These are phyloP conservation scores for Neocrepidodera transversa DNA, from an alignment of 2,888 invertebrate genomes.

Conservation along the genomic window DNA sequence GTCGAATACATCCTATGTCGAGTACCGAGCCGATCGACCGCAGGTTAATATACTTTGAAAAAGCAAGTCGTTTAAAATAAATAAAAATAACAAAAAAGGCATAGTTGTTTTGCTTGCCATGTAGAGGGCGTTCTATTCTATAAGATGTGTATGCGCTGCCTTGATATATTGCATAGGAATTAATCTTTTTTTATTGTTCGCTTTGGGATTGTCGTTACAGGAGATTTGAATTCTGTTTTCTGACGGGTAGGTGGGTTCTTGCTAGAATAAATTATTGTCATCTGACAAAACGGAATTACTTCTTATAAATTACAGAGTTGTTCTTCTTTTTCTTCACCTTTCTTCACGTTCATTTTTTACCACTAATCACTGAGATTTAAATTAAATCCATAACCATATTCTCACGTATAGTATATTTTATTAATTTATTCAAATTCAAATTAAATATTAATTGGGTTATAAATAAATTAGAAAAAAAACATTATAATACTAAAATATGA, in stretches of 20 bases:
- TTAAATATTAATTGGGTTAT: too few relatives aligned
- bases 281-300: slow-evolving; percentile 24
- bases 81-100: slow-evolving; percentile 53
- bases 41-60: slow-evolving; percentile 62
- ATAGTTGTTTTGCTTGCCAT: slow-evolving; percentile 49
- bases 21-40: slow-evolving; percentile 45
- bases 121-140: slow-evolving; percentile 50
- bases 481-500: too few relatives aligned
- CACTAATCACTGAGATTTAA: too few relatives aligned
- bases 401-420: too few relatives aligned
- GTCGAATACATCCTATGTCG: slow-evolving; percentile 38
- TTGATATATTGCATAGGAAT: slow-evolving; percentile 43
- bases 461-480: too few relatives aligned
- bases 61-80: slow-evolving; percentile 58
- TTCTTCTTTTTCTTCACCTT: not conserved
- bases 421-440: too few relatives aligned
- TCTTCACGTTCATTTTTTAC: too few relatives aligned
- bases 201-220: slow-evolving; percentile 31
- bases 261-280: slow-evolving; percentile 29
- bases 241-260: slow-evolving; percentile 33
- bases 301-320: slow-evolving; percentile 1
- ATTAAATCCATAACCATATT: too few relatives aligned
- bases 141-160: slow-evolving; percentile 45
- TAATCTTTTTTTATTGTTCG: slow-evolving; percentile 29
- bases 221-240: slow-evolving; percentile 28